A percentile compares a stretch with the other conserved stretches of the same genome.
These are phyloP conservation scores for Pollenia amentaria DNA, from an alignment of 2,888 invertebrate genomes.

Conservation along the genomic window DNA sequence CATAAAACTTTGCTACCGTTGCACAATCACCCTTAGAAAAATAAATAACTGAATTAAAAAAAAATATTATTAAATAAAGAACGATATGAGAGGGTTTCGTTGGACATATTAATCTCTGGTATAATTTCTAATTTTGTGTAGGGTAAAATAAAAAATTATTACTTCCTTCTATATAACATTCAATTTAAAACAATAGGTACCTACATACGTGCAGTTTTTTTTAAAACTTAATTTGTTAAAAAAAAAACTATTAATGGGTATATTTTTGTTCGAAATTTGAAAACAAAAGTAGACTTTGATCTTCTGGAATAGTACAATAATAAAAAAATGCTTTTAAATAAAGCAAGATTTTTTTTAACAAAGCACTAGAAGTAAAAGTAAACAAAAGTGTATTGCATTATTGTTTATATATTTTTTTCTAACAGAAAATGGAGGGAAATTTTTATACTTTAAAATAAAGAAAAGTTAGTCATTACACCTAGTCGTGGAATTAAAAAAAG, in stretches of 20 bases:
- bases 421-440: conserved; percentile 26
- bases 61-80: no score
- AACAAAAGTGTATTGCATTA: conserved; percentile 3
- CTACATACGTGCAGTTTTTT: conserved; percentile 16
- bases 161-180: background rate
- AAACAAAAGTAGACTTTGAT: conserved; percentile 35
- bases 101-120: no score
- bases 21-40: no score
- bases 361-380: background rate
- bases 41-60: no score
- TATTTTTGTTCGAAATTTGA: background rate
- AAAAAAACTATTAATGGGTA: background rate
- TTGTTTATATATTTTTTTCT: background rate
- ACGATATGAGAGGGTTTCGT: no score
- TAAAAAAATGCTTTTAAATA: background rate
- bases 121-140: background rate
- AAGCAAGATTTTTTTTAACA: background rate
- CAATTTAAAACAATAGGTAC: background rate
- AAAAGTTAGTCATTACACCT: background rate
- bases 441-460: background rate
- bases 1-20: no score
- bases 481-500: background rate
- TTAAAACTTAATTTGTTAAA: background rate
- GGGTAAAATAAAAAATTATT: background rate
- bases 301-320: background rate